phyloP scores from a whole-genome alignment of 2,797 vertebrate genomes.

The Ctenosaura bakeri region DNA sequence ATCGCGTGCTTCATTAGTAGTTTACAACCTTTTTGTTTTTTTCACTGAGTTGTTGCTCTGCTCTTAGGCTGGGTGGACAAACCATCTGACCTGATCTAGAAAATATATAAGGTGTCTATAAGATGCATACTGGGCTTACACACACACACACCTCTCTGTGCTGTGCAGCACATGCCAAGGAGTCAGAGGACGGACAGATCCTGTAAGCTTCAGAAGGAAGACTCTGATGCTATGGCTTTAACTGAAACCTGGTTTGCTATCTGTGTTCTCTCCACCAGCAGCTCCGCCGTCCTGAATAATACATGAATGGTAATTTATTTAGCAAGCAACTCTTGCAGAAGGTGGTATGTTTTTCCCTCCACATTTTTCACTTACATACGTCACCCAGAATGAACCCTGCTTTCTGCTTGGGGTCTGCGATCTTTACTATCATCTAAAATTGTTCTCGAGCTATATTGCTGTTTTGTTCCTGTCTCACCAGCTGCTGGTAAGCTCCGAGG shows the following conservation, averaged over 20 bases:
- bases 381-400: slow-evolving; percentile 61
- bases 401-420: neutral
- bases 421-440: neutral
- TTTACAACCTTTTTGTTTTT: neutral
- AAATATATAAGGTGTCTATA: too few species aligned
- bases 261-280: slow-evolving; percentile 66
- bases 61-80: neutral
- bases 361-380: slow-evolving; percentile 44
- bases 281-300: slow-evolving; percentile 73
- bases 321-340: slow-evolving; percentile 73
- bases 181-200: neutral
- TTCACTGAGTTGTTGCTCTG: neutral
- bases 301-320: slow-evolving; percentile 80
- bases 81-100: too few species aligned
- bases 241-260: slow-evolving; percentile 61
- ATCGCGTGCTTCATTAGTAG: too few species aligned
- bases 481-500: neutral
- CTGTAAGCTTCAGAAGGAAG: neutral
- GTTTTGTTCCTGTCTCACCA: neutral
- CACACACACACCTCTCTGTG: fast-evolving
- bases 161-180: neutral
- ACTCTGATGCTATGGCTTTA: slow-evolving; percentile 58
- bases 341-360: slow-evolving; percentile 42
- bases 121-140: fast-evolving
- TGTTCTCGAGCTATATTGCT: neutral